Evolutionary conservation across 2,888 invertebrate genomes (phyloP).

Genomic region (Sussaba pulchella): DNA sequence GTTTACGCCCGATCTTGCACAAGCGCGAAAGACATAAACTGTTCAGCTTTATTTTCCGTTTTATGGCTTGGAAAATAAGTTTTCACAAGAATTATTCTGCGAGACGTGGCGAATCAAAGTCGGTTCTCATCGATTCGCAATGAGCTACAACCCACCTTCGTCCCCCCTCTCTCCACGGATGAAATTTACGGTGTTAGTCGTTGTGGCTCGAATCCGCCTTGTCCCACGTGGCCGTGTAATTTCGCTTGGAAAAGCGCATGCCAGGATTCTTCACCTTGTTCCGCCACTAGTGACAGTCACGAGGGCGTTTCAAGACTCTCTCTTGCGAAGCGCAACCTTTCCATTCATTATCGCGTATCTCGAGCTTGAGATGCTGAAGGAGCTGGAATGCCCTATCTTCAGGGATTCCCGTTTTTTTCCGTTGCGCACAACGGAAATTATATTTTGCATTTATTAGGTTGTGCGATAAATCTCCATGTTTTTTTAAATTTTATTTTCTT

Average conservation of each 20-base stretch:
- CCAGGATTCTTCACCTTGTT: slow-evolving; percentile 21
- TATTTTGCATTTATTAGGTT: slow-evolving; percentile 23
- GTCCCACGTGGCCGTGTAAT: slow-evolving; percentile 5
- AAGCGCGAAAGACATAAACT: too few species aligned
- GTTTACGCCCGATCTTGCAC: too few species aligned
- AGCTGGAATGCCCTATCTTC: slow-evolving; percentile 16
- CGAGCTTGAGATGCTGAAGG: slow-evolving; percentile 15
- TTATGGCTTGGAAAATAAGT: too few species aligned
- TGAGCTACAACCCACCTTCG: too few species aligned
- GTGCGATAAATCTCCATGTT: too few species aligned
- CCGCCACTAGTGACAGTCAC: slow-evolving; percentile 50
- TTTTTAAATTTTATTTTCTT: too few species aligned
- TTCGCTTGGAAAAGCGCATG: slow-evolving; percentile 47
- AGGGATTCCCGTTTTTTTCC: slow-evolving; percentile 19
- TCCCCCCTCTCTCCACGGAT: slow-evolving; percentile 34
- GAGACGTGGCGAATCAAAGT: too few species aligned
- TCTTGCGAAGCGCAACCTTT: slow-evolving; percentile 45
- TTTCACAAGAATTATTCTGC: too few species aligned
- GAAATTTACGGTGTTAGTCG: slow-evolving; percentile 64
- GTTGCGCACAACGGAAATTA: slow-evolving; percentile 8
- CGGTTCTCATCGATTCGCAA: too few species aligned
- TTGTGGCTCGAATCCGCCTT: slow-evolving; percentile 19
- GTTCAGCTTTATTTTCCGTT: too few species aligned
- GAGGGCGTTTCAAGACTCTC: slow-evolving; percentile 57
- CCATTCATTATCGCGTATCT: slow-evolving; percentile 52